Percentiles rank a stretch among this genome's conserved stretches.
Conservation (phyloP, 2,113 vertebrate species). For the Todiramphus saurophagus region DNA sequence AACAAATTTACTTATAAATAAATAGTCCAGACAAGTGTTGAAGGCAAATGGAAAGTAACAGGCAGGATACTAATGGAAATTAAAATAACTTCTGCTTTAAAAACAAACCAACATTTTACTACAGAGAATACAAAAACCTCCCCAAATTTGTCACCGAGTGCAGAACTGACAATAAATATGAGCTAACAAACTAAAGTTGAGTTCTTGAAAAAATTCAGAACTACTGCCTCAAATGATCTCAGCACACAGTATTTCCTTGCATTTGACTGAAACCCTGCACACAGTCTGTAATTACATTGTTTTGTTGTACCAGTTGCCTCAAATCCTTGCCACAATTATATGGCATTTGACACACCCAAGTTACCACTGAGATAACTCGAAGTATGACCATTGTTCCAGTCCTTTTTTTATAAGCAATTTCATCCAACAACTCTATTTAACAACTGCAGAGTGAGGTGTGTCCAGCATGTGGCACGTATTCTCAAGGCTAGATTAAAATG, state of each 20-base stretch:
- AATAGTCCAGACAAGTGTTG: background rate
- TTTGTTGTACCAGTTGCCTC: background rate
- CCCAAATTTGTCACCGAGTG: background rate
- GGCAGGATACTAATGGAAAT: background rate
- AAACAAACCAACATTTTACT: background rate
- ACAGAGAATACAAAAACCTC: background rate
- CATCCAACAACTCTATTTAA: background rate
- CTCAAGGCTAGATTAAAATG: background rate
- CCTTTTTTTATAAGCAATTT: background rate
- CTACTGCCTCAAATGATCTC: background rate
- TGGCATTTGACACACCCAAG: background rate
- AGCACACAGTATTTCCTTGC: background rate
- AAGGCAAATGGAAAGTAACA: background rate
- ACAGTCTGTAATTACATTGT: background rate
- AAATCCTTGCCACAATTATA: background rate
- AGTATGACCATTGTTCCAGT: background rate
- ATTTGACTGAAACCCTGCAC: background rate
- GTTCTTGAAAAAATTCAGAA: background rate
- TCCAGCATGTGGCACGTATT: background rate
- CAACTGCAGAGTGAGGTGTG: background rate
- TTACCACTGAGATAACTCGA: background rate
- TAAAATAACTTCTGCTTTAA: background rate
- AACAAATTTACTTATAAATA: background rate
- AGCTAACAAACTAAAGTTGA: background rate
- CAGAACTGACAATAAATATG: background rate